A percentile compares a stretch with the other conserved stretches of the same genome.
Evolutionary conservation across 2,888 invertebrate species (phyloP).

Genomic region (Nomada goodeniana): DNA sequence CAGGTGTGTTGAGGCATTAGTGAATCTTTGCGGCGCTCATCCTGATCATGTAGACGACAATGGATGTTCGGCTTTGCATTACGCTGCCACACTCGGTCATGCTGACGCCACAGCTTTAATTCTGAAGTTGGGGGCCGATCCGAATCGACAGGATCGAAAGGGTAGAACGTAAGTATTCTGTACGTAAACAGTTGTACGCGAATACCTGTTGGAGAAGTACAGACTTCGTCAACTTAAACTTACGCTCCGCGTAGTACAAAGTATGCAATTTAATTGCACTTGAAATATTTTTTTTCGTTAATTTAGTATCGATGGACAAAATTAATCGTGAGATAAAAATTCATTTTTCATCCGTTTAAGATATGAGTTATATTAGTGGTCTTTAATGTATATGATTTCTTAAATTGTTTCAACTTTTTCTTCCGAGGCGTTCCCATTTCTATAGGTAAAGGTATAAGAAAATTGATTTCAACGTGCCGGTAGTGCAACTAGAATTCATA

Average conservation of each 20-base stretch:
- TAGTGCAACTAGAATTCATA: constrained; percentile 14
- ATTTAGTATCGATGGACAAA: neutral
- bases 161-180: constrained; percentile 89
- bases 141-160: constrained; percentile 96
- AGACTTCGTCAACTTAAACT: neutral
- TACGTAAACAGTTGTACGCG: neutral
- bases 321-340: no score
- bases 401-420: neutral
- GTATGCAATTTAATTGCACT: no score
- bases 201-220: neutral
- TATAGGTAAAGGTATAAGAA: neutral
- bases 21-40: constrained; percentile 94
- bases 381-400: neutral
- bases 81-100: constrained; percentile 98
- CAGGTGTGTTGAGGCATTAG: constrained; percentile 94
- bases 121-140: constrained; percentile 95
- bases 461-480: constrained; percentile 5
- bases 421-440: no score
- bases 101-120: constrained; percentile 96
- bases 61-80: constrained; percentile 98
- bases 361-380: neutral
- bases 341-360: no score
- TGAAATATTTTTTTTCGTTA: no score
- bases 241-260: no score
- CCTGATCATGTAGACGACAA: constrained; percentile 95